phyloP scores from a whole-genome alignment of 2,888 invertebrate genomes.

The Julus scanicus region DNA sequence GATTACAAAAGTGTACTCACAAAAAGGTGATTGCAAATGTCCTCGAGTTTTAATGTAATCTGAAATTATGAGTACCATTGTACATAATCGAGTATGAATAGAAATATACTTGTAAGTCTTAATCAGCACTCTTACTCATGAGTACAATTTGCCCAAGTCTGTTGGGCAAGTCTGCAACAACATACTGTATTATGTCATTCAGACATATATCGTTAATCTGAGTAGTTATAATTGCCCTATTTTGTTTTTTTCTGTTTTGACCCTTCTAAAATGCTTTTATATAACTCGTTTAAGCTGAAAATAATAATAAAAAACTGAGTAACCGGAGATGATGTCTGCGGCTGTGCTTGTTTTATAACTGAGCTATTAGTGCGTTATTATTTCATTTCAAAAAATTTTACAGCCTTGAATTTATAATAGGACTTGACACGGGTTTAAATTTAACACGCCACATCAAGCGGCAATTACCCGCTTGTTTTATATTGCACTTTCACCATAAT shows the following conservation, averaged over 20 bases:
- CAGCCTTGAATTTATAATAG: slow-evolving; percentile 1
- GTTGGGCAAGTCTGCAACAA: no score
- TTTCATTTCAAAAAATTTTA: background rate
- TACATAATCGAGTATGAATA: no score
- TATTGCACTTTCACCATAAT: slow-evolving; percentile 27
- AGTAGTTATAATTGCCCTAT: background rate
- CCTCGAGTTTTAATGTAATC: no score
- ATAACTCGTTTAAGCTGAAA: background rate
- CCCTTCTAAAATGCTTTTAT: background rate
- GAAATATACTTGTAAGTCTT: no score
- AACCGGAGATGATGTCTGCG: background rate
- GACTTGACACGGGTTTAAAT: slow-evolving; percentile 20
- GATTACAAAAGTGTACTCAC: no score
- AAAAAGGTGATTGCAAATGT: no score
- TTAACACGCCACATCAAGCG: background rate
- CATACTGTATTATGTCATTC: no score
- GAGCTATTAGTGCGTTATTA: slow-evolving; percentile 48
- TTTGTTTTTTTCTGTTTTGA: background rate
- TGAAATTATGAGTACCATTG: no score
- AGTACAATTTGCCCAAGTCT: no score
- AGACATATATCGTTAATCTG: background rate
- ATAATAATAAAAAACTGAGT: background rate
- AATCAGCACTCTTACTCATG: no score
- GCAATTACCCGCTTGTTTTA: slow-evolving; percentile 33
- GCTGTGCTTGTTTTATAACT: background rate